phyloP scores from a whole-genome alignment of 2,113 vertebrate species.

The Ceyx cyanopectus region DNA sequence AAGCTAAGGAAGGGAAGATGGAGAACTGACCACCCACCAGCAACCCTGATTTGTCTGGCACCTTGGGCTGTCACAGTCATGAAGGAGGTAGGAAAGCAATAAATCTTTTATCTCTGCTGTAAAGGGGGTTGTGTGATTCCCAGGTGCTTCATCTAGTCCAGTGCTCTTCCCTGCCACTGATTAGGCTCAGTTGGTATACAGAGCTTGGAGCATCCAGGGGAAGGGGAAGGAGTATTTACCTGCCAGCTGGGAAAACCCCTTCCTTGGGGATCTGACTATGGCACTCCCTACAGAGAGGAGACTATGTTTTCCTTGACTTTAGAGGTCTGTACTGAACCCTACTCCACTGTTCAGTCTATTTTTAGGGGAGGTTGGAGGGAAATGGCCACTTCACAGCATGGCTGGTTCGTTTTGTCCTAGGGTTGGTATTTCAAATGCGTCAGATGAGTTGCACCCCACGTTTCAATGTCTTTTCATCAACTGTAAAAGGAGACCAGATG shows the following conservation, averaged over 20 bases:
- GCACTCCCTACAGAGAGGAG: background rate
- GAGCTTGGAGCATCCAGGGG: background rate
- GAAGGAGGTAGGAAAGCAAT: background rate
- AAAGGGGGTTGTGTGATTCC: background rate
- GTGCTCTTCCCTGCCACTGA: background rate
- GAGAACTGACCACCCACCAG: background rate
- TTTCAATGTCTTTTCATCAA: background rate
- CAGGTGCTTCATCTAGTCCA: background rate
- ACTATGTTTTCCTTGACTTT: accelerated
- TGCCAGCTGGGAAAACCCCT: background rate
- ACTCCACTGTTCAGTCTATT: background rate
- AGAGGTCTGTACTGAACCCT: background rate
- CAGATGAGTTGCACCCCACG: background rate
- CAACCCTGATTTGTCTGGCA: background rate
- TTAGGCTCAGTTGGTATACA: accelerated
- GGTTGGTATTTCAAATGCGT: background rate
- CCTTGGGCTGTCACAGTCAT: background rate
- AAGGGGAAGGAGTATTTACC: background rate
- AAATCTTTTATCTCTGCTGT: background rate
- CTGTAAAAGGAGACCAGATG: background rate
- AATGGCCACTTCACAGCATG: background rate
- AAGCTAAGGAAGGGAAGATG: background rate
- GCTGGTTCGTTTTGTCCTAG: background rate
- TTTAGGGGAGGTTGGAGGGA: slow-evolving; percentile 1
- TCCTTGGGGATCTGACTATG: background rate